Evolutionary conservation across 2,888 invertebrate species (phyloP), one percentile per base, ranked within the genome.

Genomic region (Patella caerulea): DNA sequence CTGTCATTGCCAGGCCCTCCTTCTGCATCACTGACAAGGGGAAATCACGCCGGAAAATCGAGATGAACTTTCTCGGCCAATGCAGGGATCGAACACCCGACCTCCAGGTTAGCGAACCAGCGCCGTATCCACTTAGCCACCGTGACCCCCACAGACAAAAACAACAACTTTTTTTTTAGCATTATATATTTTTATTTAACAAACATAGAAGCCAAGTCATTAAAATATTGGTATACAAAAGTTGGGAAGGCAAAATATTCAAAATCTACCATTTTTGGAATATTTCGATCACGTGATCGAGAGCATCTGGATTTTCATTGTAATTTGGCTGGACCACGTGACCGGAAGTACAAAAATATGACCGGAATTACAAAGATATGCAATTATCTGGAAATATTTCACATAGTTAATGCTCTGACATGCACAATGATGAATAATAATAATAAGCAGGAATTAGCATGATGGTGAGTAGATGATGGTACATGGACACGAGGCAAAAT

Each of bases 231-330:
- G n/a, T 55, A 59, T 76, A 59, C 73, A 76, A 76, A 76, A 76
- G 71, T 76, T 76, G 76, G 76, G 72, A 76, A 76, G 73, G 76
- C 76, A 73, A 76, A 72, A 74, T 74, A 69, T 71, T 56, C 45
- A 45, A 11, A 34, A 45, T 45, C 45, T 45, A 45, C 45, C 45
- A 45, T 45, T 9, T 45, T 11, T 65, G 65, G 65, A 65, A 65
- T 65, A 65, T 24, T 65, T 65, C 65, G 19, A 65, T 24, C 65
- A 65, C 65, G 24, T 65, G 65, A 65, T 15, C 65, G 19, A 19
- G 45, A 45, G 24, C 24, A 24, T 24, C 19, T 65, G 65, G 65
- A 24, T 24, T 65, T 59, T 19, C 1, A 3, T 24, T 24, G 24
- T 65, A 65, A 65, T 65, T 65, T 65, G 65, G 65, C 65, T 19